A percentile compares a stretch with the other conserved stretches of the same genome.
Evolutionary conservation across 2,888 invertebrate species (phyloP).

Genomic region (Empis livida): DNA sequence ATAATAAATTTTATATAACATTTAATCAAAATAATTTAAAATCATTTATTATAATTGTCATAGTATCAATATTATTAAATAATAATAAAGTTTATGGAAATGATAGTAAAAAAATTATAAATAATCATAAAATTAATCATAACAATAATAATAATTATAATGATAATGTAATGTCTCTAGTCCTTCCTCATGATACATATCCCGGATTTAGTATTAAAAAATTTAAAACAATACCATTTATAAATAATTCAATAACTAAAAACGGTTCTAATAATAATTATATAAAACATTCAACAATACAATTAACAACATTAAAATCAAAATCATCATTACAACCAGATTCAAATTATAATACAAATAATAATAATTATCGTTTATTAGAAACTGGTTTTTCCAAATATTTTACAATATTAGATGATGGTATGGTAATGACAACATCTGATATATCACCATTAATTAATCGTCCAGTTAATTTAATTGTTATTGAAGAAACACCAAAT

Average conservation of each 20-base stretch:
- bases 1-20: background rate
- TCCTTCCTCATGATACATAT: constrained; percentile 79
- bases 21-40: too few species aligned
- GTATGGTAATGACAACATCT: constrained; percentile 81
- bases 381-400: constrained; percentile 73
- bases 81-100: too few species aligned
- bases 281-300: too few species aligned
- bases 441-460: constrained; percentile 71
- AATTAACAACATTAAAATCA: background rate
- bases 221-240: constrained; percentile 41
- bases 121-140: too few species aligned
- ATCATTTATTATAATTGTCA: too few species aligned
- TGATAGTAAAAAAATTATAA: too few species aligned
- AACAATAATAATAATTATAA: too few species aligned
- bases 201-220: constrained; percentile 79
- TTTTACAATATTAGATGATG: constrained; percentile 77
- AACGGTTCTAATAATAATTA: too few species aligned
- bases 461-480: constrained; percentile 65
- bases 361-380: constrained; percentile 50
- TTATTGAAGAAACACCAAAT: constrained; percentile 70
- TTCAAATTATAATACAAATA: constrained; percentile 37
- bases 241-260: background rate
- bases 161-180: constrained; percentile 34
- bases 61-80: too few species aligned
- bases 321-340: constrained; percentile 23